Base-by-base conservation (phyloP, 2,797 vertebrate species). In the Rhyacichthys aspro region DNA sequence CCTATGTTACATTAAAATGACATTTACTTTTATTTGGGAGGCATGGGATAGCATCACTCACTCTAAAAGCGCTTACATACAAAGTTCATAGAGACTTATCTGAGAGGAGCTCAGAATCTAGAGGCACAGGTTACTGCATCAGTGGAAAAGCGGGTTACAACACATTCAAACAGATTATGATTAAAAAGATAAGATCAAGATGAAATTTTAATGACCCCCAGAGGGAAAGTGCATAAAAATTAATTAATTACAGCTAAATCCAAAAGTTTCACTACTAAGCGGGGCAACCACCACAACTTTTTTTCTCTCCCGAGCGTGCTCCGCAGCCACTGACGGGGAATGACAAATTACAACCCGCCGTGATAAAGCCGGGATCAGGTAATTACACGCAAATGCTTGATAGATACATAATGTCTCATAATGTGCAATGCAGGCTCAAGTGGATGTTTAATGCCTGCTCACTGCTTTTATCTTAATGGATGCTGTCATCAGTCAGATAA, bases 181-280 rank as follows among this genome's bases (percentile, higher is more conserved):
- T 82, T 73, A 83, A 66, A 54, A 67, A 71, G 82, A 87, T 87
- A 81, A 79, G 78, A 86, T 76, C 59, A 53, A 83, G 68, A 79
- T 79, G 75, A 81, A 76, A 78, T 71, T 82, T 81, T 82, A 85
- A 88, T 88, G 72, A 86, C 72, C 67, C 74, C 83, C 75, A 72
- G 34, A 69, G 70, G 81, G 72, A 55, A 55, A 80, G 49, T 62
- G 63, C 74, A 69, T 78, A 67, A 74, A 82, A 74, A 83, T 82
- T 43, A 66, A 77, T 74, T 71, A 72, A 78, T 82, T 76, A 63
- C 57, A 54, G 67, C 63, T 61, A 69, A 75, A 72, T 60, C 67
- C 70, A 42, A 77, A 78, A 76, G 63, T 76, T 79, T 17, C 36
- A 36, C 23, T 38, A 2, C 15, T 37, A 6, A 54, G 55, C 43